phyloP scores from a whole-genome alignment of 2,888 invertebrate species.

The Gryllus longicercus region DNA sequence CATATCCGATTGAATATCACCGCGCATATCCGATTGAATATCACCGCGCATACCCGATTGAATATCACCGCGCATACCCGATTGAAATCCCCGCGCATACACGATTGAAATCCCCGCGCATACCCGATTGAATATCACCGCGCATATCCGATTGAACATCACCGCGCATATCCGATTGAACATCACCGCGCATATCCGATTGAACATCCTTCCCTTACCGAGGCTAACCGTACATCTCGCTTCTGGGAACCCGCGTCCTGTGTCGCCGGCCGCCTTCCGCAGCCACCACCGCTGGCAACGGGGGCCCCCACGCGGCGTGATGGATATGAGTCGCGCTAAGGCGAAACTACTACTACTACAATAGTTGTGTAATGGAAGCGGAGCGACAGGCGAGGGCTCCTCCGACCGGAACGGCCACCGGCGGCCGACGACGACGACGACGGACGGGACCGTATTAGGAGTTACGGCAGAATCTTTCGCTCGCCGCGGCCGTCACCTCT shows the following conservation, averaged over 20 bases:
- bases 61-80: no score
- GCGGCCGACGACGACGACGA: not conserved
- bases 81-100: no score
- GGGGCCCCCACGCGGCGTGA: no score
- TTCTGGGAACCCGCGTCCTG: no score
- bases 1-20: no score
- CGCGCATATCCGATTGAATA: not conserved
- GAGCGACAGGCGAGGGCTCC: not conserved
- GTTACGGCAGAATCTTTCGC: not conserved
- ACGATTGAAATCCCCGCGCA: no score
- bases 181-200: not conserved
- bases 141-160: no score
- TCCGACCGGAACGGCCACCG: not conserved
- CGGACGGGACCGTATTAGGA: not conserved
- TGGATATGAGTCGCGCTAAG: not conserved
- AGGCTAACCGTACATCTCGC: no score
- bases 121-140: no score
- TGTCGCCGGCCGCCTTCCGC: no score
- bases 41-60: not conserved
- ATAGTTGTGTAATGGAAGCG: not conserved
- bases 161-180: no score
- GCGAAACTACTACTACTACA: not conserved
- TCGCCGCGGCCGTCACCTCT: not conserved
- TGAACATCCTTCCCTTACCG: not conserved
- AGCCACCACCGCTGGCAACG: no score